A percentile compares a stretch with the other conserved stretches of the same genome.
Evolutionary conservation across 2,797 vertebrate species (phyloP).

Genomic region (Notoglanidium macrostoma): DNA sequence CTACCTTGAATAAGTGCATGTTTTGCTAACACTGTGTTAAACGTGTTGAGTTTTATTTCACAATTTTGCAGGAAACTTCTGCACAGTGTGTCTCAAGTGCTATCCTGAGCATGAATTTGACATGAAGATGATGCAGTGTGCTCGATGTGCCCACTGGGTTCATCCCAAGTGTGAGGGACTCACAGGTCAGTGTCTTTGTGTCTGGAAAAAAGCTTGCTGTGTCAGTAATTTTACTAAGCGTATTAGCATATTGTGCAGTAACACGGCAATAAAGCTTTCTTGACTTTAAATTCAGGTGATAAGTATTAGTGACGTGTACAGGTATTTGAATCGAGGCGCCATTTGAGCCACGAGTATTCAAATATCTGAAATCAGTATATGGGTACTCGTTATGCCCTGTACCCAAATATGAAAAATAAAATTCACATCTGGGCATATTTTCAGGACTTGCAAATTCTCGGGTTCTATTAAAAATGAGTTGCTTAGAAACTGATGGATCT

Average conservation of each 20-base stretch:
- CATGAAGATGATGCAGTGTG: slow-evolving; percentile 85
- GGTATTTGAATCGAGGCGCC: neutral
- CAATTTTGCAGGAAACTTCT: slow-evolving; percentile 81
- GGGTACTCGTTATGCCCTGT: neutral
- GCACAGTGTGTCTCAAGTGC: slow-evolving; percentile 85
- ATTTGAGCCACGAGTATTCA: neutral
- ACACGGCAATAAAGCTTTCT: neutral
- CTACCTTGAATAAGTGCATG: neutral
- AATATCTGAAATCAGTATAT: neutral
- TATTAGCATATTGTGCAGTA: neutral
- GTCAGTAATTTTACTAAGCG: neutral
- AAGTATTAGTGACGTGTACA: neutral
- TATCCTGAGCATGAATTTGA: slow-evolving; percentile 79
- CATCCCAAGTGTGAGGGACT: slow-evolving; percentile 87
- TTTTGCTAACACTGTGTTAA: neutral
- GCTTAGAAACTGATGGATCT: too few species aligned
- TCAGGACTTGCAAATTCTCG: too few species aligned
- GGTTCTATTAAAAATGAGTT: too few species aligned
- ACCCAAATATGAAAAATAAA: neutral
- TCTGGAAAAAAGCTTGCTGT: too few species aligned
- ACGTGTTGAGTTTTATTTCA: neutral
- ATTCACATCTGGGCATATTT: neutral
- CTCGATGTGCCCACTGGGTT: slow-evolving; percentile 84
- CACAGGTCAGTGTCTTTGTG: slow-evolving; percentile 74
- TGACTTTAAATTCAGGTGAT: neutral